Evolutionary conservation across 2,888 invertebrate species (phyloP).

Genomic region (Coecobrya sp.): DNA sequence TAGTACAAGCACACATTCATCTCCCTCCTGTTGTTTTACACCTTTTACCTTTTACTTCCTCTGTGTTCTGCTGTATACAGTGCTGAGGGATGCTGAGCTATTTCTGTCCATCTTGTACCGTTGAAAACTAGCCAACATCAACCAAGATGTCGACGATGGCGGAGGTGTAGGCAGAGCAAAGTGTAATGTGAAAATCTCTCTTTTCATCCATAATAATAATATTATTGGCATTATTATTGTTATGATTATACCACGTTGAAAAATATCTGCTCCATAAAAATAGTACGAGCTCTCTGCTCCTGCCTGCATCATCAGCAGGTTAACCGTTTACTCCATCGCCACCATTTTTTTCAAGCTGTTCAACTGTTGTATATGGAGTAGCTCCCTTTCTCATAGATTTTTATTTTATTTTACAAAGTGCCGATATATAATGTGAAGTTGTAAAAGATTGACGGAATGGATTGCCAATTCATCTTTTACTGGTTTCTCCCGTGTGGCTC

Average conservation of each 20-base stretch:
- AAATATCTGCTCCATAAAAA: slow-evolving; percentile 55
- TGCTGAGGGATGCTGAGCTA: slow-evolving; percentile 35
- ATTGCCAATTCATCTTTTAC: slow-evolving; percentile 79
- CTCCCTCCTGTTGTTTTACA: slow-evolving; percentile 76
- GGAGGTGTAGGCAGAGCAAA: background rate
- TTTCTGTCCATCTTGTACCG: slow-evolving; percentile 62
- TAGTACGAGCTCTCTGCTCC: background rate
- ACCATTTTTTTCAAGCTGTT: slow-evolving; percentile 60
- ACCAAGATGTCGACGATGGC: background rate
- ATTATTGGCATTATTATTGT: slow-evolving; percentile 69
- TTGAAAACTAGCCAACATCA: slow-evolving; percentile 47
- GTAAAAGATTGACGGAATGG: slow-evolving; percentile 78
- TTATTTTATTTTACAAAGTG: slow-evolving; percentile 54
- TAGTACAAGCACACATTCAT: slow-evolving; percentile 55
- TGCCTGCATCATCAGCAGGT: slow-evolving; percentile 69
- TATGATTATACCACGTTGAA: slow-evolving; percentile 69
- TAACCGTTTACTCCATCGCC: slow-evolving; percentile 55
- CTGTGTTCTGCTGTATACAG: slow-evolving; percentile 1
- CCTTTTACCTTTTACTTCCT: slow-evolving; percentile 76
- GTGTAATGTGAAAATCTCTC: slow-evolving; percentile 3
- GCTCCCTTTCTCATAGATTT: background rate
- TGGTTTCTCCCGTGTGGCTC: slow-evolving; percentile 17
- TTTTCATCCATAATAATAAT: slow-evolving; percentile 39
- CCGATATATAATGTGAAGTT: slow-evolving; percentile 48
- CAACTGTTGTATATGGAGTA: background rate